A percentile compares a stretch with the other conserved stretches of the same genome.
Conservation (phyloP, 2,797 vertebrate genomes). For the Picus viridis region DNA sequence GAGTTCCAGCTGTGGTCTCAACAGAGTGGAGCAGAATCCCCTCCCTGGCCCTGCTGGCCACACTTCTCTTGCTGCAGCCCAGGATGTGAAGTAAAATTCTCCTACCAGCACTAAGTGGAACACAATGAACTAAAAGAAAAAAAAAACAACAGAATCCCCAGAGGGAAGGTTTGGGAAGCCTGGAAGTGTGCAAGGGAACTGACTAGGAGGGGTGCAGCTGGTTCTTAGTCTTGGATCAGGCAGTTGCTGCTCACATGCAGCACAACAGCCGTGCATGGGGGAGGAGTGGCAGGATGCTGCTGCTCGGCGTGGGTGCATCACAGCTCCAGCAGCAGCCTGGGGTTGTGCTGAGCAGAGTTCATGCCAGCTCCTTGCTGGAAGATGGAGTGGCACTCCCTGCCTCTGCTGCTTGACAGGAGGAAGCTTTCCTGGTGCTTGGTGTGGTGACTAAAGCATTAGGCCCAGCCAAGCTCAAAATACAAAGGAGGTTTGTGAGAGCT, state of each 20-base stretch:
- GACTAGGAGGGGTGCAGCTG: conserved; percentile 72
- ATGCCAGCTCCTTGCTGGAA: conserved; percentile 66
- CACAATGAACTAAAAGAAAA: conserved; percentile 23
- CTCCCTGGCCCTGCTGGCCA: no score
- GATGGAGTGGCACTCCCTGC: conserved; percentile 51
- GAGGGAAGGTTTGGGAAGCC: conserved; percentile 58
- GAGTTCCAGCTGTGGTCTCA: no score
- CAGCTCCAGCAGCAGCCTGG: conserved; percentile 73
- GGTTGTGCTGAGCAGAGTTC: conserved; percentile 72
- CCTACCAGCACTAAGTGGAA: conserved; percentile 18
- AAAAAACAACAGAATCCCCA: not conserved
- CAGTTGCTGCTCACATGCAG: conserved; percentile 72
- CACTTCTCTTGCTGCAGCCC: no score
- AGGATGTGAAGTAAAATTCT: no score
- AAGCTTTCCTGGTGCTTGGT: conserved; percentile 67
- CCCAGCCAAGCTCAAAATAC: conserved; percentile 67
- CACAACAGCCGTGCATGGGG: conserved; percentile 65
- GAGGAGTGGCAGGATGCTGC: conserved; percentile 70
- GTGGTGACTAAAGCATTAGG: conserved; percentile 43
- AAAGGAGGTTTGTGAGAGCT: conserved; percentile 71
- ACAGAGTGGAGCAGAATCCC: no score
- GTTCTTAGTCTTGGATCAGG: conserved; percentile 67
- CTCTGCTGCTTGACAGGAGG: conserved; percentile 69
- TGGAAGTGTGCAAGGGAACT: conserved; percentile 58
- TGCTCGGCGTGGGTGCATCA: conserved; percentile 69